These are phyloP conservation scores for Mythimna albipuncta DNA, from an alignment of 2,888 invertebrate genomes.

Conservation along the genomic window DNA sequence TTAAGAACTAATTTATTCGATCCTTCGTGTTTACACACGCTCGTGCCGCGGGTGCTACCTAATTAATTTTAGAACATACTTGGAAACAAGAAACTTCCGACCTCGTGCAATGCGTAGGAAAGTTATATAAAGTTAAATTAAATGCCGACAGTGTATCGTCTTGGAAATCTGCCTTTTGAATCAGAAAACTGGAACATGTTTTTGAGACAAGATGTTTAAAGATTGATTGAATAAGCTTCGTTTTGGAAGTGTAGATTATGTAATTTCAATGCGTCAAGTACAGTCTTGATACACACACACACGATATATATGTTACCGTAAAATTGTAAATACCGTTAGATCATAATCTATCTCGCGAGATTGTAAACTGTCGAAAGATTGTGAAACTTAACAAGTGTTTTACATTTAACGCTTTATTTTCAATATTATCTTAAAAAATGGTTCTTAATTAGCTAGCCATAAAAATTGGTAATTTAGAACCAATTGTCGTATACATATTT, in stretches of 20 bases:
- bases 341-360: too few species aligned
- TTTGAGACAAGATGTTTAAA: background rate
- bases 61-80: constrained; percentile 64
- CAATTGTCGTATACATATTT: too few species aligned
- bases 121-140: constrained; percentile 69
- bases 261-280: background rate
- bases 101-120: constrained; percentile 47
- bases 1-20: constrained; percentile 52
- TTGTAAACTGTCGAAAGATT: too few species aligned
- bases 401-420: too few species aligned
- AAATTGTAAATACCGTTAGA: too few species aligned
- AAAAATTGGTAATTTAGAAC: too few species aligned
- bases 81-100: constrained; percentile 53
- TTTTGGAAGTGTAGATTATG: background rate
- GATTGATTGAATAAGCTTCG: constrained; percentile 7
- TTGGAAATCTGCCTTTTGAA: constrained; percentile 45
- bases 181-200: constrained; percentile 23
- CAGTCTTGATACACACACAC: too few species aligned
- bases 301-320: too few species aligned
- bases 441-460: too few species aligned
- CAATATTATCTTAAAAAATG: too few species aligned
- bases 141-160: constrained; percentile 63
- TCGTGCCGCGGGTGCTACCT: constrained; percentile 29
- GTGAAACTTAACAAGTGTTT: too few species aligned
- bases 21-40: constrained; percentile 46